phyloP scores from a whole-genome alignment of 2,797 vertebrate genomes.

The Prunella strophiata region DNA sequence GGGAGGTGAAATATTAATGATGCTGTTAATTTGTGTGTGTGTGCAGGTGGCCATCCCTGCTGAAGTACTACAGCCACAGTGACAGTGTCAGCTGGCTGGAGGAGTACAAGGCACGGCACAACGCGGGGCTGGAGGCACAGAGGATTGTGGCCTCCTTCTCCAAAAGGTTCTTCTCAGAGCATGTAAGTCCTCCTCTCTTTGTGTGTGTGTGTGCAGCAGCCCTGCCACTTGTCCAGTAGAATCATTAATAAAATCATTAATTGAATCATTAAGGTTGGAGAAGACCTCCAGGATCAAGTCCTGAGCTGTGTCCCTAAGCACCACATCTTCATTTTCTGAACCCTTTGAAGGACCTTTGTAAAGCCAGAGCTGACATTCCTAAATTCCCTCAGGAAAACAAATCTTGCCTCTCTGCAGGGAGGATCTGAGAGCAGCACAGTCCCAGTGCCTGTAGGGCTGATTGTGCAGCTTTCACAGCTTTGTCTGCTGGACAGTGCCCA shows the following conservation, averaged over 20 bases:
- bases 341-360: neutral
- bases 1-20: neutral
- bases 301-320: neutral
- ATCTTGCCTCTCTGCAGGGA: neutral
- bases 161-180: conserved; percentile 96
- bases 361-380: conserved; percentile 45
- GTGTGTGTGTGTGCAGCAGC: neutral
- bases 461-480: neutral
- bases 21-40: neutral
- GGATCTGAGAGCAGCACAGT: neutral
- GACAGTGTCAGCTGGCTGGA: conserved; percentile 91
- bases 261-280: neutral
- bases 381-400: neutral
- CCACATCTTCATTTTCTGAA: neutral
- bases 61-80: conserved; percentile 90
- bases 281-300: neutral
- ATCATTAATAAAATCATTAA: neutral
- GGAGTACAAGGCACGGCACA: conserved; percentile 91
- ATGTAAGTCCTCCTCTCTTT: conserved; percentile 78
- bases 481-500: conserved; percentile 34
- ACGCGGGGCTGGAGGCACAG: conserved; percentile 88
- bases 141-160: conserved; percentile 92
- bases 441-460: neutral
- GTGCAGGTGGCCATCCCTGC: conserved; percentile 92
- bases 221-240: neutral